phyloP scores from a whole-genome alignment of 2,888 invertebrate genomes.

The Ochropacha duplaris region DNA sequence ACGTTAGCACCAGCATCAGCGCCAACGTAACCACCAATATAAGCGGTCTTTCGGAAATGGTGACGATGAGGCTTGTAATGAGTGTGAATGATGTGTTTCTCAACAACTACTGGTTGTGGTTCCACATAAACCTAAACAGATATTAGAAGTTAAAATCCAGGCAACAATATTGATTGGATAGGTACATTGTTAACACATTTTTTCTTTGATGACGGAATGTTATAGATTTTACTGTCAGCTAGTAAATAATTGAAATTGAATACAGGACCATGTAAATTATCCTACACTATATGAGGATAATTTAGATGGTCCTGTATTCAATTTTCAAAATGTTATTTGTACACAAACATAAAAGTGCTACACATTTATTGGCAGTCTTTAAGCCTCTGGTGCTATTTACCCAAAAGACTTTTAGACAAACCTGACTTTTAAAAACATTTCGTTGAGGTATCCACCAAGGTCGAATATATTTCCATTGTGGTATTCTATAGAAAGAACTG shows the following conservation, averaged over 20 bases:
- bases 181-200: not conserved
- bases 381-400: constrained; percentile 44
- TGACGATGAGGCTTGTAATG: constrained; percentile 59
- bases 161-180: constrained; percentile 8
- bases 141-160: not conserved
- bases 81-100: constrained; percentile 54
- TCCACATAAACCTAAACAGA: constrained; percentile 57
- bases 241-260: too few relatives aligned
- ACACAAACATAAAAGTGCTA: constrained; percentile 14
- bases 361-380: constrained; percentile 36
- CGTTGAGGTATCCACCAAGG: constrained; percentile 32
- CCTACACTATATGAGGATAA: not conserved
- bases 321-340: constrained; percentile 2
- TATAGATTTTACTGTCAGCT: too few relatives aligned
- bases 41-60: constrained; percentile 53
- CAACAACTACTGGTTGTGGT: constrained; percentile 48
- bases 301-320: too few relatives aligned
- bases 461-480: constrained; percentile 27
- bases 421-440: constrained; percentile 41
- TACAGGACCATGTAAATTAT: too few relatives aligned
- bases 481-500: constrained; percentile 31
- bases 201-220: not conserved
- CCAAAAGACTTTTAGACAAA: constrained; percentile 38
- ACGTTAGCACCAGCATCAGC: constrained; percentile 34
- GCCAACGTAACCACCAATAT: constrained; percentile 52